Conservation (phyloP, 2,113 vertebrate genomes). For the Ovibos moschatus region DNA sequence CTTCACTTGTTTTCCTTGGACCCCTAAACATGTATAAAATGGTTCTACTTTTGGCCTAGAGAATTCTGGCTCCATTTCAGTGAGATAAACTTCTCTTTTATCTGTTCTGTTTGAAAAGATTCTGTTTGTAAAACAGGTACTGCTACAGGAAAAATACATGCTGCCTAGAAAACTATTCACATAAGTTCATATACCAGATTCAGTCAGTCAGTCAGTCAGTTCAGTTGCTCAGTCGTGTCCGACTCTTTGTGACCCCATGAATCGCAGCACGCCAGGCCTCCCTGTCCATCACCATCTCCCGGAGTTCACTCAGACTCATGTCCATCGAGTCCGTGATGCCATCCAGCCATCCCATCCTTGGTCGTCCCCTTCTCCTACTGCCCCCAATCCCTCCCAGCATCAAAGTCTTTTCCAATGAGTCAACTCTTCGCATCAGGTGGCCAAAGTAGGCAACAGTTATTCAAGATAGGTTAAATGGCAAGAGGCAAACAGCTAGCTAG, state of each 20-base stretch:
- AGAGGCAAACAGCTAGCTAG: background rate
- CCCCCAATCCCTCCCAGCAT: no score
- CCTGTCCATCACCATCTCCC: no score
- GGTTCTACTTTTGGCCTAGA: background rate
- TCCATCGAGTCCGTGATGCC: no score
- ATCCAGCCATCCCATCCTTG: no score
- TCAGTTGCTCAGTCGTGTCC: no score
- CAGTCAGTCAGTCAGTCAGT: no score
- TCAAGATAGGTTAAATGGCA: background rate
- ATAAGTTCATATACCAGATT: background rate
- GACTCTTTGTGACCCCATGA: no score
- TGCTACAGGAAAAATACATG: background rate
- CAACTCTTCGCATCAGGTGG: no score
- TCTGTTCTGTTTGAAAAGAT: background rate
- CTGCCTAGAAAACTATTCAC: background rate
- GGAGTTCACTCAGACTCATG: no score
- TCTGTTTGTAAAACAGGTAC: background rate
- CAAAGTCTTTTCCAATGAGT: no score
- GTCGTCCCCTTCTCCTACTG: no score
- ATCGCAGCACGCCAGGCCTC: no score
- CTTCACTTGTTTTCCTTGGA: background rate
- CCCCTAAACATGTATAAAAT: background rate
- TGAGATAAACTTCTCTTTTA: background rate
- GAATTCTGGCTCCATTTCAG: background rate
- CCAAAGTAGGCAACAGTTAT: background rate